Percentiles rank a stretch among this genome's conserved stretches.
Evolutionary conservation across 2,113 vertebrate genomes (phyloP).

Genomic region (Prietella phreatophila): DNA sequence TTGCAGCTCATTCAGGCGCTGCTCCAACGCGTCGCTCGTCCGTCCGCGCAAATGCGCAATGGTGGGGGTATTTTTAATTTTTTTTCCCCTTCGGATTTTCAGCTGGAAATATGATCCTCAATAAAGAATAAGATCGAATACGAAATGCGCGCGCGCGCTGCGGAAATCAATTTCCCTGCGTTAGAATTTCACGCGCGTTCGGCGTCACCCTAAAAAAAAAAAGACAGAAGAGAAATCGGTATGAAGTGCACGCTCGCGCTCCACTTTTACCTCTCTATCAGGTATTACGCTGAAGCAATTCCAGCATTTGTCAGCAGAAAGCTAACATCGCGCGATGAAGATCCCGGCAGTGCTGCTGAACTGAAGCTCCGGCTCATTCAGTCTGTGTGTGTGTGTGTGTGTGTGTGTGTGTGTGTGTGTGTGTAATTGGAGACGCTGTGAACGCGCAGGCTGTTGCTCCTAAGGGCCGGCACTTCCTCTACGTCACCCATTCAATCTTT

Average conservation of each 20-base stretch:
- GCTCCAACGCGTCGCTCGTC: neutral
- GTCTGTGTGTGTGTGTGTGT: neutral
- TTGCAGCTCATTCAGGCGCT: constrained; percentile 10
- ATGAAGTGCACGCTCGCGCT: constrained; percentile 46
- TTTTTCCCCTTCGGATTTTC: neutral
- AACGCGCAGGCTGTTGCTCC: constrained; percentile 24
- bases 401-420: neutral
- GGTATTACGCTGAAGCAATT: neutral
- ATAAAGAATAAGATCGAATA: neutral
- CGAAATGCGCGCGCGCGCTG: too few species aligned
- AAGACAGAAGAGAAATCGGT: constrained; percentile 60
- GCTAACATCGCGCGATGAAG: neutral
- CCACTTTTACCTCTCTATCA: constrained; percentile 5
- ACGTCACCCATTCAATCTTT: constrained; percentile 59
- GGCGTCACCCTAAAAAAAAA: constrained; percentile 19
- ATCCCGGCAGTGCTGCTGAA: constrained; percentile 23
- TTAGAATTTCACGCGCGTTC: constrained; percentile 46
- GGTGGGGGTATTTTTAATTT: neutral
- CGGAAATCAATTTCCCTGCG: neutral
- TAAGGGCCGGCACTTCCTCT: constrained; percentile 50
- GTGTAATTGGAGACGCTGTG: constrained; percentile 38
- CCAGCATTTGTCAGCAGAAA: neutral
- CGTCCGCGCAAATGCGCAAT: neutral
- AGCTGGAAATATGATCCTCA: neutral
- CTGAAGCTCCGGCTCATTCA: constrained; percentile 43